A percentile compares a stretch with the other conserved stretches of the same genome.
Evolutionary conservation across 2,113 vertebrate genomes (phyloP).

Genomic region (Rhadina sibilatrix): DNA sequence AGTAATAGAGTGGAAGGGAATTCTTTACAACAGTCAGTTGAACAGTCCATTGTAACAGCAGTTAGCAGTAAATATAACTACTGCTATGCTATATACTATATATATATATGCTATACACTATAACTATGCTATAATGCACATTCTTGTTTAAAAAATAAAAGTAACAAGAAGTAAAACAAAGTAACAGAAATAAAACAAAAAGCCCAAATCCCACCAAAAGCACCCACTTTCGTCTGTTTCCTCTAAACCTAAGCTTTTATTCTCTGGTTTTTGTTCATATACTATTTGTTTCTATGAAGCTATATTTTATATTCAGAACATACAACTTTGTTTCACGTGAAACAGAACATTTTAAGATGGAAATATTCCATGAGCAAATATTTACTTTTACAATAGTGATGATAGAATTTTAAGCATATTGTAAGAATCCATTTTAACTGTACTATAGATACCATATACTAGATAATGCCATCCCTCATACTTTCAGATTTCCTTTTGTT

Average conservation of each 20-base stretch:
- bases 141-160: neutral
- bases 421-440: neutral
- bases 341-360: neutral
- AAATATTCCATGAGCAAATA: neutral
- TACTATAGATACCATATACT: neutral
- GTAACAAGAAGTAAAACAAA: neutral
- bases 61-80: neutral
- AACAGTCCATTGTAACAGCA: neutral
- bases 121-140: neutral
- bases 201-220: neutral
- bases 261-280: neutral
- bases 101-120: too few species aligned
- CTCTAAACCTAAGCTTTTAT: neutral
- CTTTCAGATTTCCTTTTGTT: neutral
- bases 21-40: neutral
- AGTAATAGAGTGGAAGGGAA: neutral
- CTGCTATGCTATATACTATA: too few species aligned
- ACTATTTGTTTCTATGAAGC: neutral
- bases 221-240: neutral
- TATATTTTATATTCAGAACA: neutral
- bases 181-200: neutral
- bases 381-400: neutral
- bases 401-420: neutral
- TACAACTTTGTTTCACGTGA: neutral
- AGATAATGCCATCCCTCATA: neutral